phyloP scores from a whole-genome alignment of 2,888 invertebrate genomes.

The Drosophila aldrichi region DNA sequence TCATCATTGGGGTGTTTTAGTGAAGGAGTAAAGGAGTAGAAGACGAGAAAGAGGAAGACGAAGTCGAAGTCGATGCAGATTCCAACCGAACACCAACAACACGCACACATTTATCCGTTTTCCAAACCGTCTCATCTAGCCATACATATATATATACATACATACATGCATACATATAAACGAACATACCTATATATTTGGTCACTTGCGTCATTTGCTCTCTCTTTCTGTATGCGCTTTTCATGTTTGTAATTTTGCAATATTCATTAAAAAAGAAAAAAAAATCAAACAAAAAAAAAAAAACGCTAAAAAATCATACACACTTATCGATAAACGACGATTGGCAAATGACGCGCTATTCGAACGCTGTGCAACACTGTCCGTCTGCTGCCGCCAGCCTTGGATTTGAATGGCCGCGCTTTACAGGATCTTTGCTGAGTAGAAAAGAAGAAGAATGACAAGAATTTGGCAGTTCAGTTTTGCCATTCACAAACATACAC shows the following conservation, averaged over 20 bases:
- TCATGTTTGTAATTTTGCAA: conserved; percentile 67
- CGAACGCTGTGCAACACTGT: conserved; percentile 47
- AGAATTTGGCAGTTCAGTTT: conserved; percentile 32
- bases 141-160: conserved; percentile 56
- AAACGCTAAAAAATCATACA: conserved; percentile 21
- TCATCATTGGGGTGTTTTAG: conserved; percentile 43
- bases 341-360: background rate
- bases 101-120: conserved; percentile 51
- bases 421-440: conserved; percentile 44
- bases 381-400: conserved; percentile 29
- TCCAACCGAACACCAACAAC: conserved; percentile 26
- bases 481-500: conserved; percentile 50
- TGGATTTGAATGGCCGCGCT: conserved; percentile 19
- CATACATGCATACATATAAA: conserved; percentile 32
- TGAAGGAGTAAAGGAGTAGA: background rate
- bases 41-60: background rate
- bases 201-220: conserved; percentile 58
- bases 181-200: conserved; percentile 28
- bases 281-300: conserved; percentile 31
- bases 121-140: conserved; percentile 64
- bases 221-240: conserved; percentile 65
- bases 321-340: conserved; percentile 46
- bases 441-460: background rate
- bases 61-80: conserved; percentile 16
- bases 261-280: conserved; percentile 51